Percentiles rank a stretch among this genome's conserved stretches.
Conservation (phyloP, 2,113 vertebrate genomes). For the Rhynchomys soricoides region DNA sequence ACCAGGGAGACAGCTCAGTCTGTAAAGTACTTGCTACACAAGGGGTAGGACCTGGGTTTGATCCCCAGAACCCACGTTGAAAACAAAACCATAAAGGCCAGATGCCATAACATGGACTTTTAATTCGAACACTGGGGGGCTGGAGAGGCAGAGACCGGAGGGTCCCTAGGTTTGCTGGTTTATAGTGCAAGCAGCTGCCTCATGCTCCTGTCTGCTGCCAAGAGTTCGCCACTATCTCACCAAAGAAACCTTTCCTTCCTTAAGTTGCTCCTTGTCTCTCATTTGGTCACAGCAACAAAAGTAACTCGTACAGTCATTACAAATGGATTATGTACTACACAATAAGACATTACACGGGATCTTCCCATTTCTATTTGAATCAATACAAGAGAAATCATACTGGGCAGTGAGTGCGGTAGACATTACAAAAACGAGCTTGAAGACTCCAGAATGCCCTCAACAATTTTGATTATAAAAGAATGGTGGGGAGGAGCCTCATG, state of each 20-base stretch:
- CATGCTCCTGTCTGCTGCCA: not conserved
- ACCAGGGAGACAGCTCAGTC: not conserved
- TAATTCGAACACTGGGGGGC: not conserved
- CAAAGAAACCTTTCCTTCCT: not conserved
- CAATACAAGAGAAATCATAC: not conserved
- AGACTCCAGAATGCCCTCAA: not conserved
- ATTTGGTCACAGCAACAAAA: not conserved
- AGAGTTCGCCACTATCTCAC: not conserved
- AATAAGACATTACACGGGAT: slow-evolving; percentile 31
- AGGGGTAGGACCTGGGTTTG: not conserved
- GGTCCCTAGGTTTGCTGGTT: too few species aligned
- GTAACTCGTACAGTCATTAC: not conserved
- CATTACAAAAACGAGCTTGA: not conserved
- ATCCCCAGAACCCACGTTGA: not conserved
- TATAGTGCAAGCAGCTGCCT: not conserved
- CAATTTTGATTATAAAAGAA: slow-evolving; percentile 30
- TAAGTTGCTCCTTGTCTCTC: not conserved
- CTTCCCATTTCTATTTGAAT: slow-evolving; percentile 31
- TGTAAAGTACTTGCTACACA: not conserved
- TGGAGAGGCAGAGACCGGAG: not conserved
- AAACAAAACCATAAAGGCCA: too few species aligned
- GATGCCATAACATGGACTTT: not conserved
- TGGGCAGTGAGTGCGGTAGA: not conserved
- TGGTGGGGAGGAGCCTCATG: not conserved
- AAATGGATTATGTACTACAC: not conserved